Conservation (phyloP, 2,888 invertebrate species). For the Drosophila longiperda region DNA sequence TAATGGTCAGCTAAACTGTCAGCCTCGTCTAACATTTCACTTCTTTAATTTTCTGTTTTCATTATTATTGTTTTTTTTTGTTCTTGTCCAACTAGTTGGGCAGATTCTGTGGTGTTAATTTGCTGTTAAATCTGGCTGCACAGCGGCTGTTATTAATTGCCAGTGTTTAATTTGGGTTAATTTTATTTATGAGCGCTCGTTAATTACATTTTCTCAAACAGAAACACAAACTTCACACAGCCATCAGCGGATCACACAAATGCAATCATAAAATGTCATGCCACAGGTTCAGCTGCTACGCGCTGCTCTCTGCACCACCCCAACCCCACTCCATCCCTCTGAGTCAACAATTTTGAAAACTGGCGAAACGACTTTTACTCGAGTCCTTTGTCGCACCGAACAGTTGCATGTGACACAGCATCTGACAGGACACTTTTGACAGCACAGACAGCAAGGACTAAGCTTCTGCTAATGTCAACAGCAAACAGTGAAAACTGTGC, state of each 20-base stretch:
- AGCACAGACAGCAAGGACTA: conserved; percentile 76
- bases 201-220: conserved; percentile 58
- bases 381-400: conserved; percentile 53
- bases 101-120: conserved; percentile 80
- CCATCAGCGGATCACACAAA: conserved; percentile 34
- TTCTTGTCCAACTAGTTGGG: conserved; percentile 6
- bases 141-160: conserved; percentile 76
- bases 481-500: conserved; percentile 72
- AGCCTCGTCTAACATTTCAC: conserved; percentile 51
- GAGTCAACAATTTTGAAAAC: conserved; percentile 3
- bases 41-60: conserved; percentile 32
- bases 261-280: conserved; percentile 72
- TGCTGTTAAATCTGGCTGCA: conserved; percentile 78
- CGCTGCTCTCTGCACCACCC: not conserved
- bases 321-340: not conserved
- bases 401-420: conserved; percentile 54
- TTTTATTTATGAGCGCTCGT: conserved; percentile 79
- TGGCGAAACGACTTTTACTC: conserved; percentile 48
- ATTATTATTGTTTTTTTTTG: conserved; percentile 7
- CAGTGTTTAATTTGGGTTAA: conserved; percentile 80
- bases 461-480: conserved; percentile 81
- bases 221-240: conserved; percentile 42
- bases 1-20: conserved; percentile 81
- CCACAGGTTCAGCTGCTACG: conserved; percentile 39
- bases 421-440: conserved; percentile 77